phyloP scores from a whole-genome alignment of 2,888 invertebrate genomes.

The Mylabris sibirica region DNA sequence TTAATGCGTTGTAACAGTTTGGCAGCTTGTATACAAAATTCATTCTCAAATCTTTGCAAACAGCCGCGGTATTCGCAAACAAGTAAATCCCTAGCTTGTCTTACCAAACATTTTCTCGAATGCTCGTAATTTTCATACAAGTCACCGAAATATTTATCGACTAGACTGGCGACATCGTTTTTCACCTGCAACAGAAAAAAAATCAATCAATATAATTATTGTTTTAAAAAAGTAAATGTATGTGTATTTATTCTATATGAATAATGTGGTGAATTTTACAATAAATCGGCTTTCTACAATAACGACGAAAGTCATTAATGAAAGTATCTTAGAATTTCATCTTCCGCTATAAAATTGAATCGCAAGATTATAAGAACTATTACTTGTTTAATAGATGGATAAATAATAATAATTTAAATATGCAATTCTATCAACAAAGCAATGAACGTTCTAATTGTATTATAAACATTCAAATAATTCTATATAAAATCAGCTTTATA shows the following conservation, averaged over 20 bases:
- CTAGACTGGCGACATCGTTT: conserved; percentile 61
- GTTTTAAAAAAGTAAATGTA: background rate
- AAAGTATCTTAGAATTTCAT: conserved; percentile 6
- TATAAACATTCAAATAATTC: background rate
- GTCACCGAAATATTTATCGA: conserved; percentile 70
- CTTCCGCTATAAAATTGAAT: background rate
- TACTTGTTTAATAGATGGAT: background rate
- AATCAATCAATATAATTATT: background rate
- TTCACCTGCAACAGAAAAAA: conserved; percentile 56
- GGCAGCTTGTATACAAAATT: conserved; percentile 70
- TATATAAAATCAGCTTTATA: background rate
- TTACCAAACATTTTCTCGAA: conserved; percentile 68
- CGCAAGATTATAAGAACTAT: background rate
- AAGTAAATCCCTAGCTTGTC: conserved; percentile 74
- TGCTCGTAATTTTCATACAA: conserved; percentile 70
- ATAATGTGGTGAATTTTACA: background rate
- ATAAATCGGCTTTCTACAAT: conserved; percentile 2
- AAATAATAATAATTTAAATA: background rate
- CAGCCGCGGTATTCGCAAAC: conserved; percentile 72
- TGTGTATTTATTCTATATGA: background rate
- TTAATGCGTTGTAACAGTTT: conserved; percentile 66
- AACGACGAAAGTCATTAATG: background rate
- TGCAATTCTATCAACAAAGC: background rate
- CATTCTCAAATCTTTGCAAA: conserved; percentile 68
- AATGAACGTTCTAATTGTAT: background rate